A percentile compares a stretch with the other conserved stretches of the same genome.
These are phyloP conservation scores for Cryptoprocta ferox DNA, from an alignment of 2,797 vertebrate species.

Conservation along the genomic window DNA sequence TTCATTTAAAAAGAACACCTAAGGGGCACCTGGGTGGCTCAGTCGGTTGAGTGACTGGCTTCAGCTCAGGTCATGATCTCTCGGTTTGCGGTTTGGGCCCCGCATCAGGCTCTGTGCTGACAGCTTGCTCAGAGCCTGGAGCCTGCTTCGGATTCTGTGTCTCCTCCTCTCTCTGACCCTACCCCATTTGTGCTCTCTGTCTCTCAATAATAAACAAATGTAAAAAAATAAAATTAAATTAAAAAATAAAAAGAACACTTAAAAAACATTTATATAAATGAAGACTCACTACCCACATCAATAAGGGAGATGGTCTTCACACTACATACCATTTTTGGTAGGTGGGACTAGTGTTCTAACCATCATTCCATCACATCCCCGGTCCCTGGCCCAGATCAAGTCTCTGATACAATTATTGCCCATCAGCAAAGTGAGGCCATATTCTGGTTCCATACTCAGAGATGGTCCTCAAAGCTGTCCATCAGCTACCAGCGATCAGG, in stretches of 20 bases:
- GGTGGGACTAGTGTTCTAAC: neutral
- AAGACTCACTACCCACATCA: neutral
- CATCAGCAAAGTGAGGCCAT: neutral
- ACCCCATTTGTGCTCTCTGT: too few species aligned
- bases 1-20: neutral
- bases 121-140: too few species aligned
- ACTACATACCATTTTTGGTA: neutral
- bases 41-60: too few species aligned
- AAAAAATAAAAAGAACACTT: neutral
- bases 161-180: too few species aligned
- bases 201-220: too few species aligned
- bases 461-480: neutral
- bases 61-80: too few species aligned
- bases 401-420: neutral
- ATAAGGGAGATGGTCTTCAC: neutral
- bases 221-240: too few species aligned
- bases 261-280: neutral
- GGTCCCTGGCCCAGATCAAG: neutral
- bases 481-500: neutral
- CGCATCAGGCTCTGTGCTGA: too few species aligned
- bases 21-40: too few species aligned
- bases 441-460: neutral
- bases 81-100: too few species aligned
- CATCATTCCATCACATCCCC: neutral
- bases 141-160: too few species aligned